Conservation (phyloP, 2,113 vertebrate genomes). For the Mirounga angustirostris region DNA sequence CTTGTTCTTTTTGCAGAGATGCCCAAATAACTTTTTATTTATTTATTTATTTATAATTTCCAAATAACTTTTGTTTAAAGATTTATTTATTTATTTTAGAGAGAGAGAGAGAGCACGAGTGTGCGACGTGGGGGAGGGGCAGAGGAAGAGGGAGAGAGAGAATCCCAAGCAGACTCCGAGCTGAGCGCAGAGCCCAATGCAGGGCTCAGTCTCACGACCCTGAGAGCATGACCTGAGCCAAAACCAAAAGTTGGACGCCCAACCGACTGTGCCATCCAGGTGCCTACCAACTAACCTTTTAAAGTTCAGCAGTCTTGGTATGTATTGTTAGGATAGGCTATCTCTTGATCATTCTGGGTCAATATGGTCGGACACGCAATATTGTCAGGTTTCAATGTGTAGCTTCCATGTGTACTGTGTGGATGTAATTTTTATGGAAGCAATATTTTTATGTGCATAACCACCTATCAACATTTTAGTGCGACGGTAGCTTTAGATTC, state of each 20-base stretch:
- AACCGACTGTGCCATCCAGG: neutral
- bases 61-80: neutral
- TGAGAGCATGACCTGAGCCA: neutral
- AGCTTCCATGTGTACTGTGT: neutral
- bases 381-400: neutral
- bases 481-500: neutral
- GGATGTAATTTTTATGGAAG: neutral
- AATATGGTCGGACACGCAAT: neutral
- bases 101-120: too few relatives aligned
- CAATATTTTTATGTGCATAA: neutral
- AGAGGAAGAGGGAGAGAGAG: neutral
- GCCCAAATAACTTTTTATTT: neutral
- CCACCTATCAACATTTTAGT: neutral
- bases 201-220: neutral
- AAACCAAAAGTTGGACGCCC: neutral
- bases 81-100: too few relatives aligned
- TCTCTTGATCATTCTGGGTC: neutral
- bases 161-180: neutral
- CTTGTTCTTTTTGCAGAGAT: neutral
- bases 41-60: neutral
- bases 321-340: neutral
- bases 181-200: neutral
- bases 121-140: neutral
- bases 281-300: neutral
- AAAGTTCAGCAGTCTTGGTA: neutral